These are phyloP conservation scores for Morus bassanus DNA, from an alignment of 2,797 vertebrate species.

Conservation along the genomic window DNA sequence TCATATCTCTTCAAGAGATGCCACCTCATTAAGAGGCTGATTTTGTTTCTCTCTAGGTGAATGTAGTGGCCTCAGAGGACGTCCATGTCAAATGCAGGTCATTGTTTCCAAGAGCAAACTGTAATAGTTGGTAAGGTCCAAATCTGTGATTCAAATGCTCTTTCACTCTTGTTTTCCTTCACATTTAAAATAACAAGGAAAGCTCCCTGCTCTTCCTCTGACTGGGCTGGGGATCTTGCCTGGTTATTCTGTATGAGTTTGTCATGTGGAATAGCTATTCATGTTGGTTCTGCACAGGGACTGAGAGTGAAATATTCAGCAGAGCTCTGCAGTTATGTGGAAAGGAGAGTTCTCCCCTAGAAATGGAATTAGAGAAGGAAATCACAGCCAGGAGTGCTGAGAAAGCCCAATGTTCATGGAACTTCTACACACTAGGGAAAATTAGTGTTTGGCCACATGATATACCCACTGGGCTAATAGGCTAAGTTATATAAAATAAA, in stretches of 20 bases:
- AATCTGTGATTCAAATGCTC: neutral
- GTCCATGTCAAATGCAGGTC: neutral
- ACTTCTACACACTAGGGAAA: neutral
- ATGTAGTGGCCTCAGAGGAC: neutral
- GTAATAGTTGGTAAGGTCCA: neutral
- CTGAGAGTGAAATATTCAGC: neutral
- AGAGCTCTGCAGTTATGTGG: neutral
- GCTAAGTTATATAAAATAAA: neutral
- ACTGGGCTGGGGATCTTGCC: neutral
- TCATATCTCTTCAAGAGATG: neutral
- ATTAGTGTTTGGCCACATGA: neutral
- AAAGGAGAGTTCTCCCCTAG: neutral
- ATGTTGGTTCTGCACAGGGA: neutral
- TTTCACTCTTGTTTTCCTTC: neutral
- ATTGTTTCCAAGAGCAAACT: neutral
- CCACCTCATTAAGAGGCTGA: neutral
- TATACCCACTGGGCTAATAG: neutral
- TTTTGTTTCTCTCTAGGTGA: neutral
- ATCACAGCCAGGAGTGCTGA: neutral
- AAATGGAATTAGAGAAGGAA: neutral
- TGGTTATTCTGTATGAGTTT: neutral
- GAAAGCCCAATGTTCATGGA: neutral
- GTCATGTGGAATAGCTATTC: neutral
- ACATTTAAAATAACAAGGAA: neutral
- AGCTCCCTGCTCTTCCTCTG: neutral